phyloP scores from a whole-genome alignment of 2,888 invertebrate genomes.

The Cyaniris semiargus region DNA sequence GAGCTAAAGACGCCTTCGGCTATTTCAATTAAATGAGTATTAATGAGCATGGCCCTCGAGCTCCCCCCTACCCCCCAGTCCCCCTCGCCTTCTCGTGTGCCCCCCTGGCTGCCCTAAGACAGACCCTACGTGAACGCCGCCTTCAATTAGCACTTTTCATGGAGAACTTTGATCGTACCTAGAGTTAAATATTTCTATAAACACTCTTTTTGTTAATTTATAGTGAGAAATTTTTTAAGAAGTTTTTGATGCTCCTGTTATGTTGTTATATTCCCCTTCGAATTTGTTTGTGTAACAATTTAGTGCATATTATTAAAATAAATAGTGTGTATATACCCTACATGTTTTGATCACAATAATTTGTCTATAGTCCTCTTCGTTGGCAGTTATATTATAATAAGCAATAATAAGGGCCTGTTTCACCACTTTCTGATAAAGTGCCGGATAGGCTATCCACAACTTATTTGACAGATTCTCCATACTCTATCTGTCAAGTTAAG shows the following conservation, averaged over 20 bases:
- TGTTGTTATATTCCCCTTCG: neutral
- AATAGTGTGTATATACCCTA: no score
- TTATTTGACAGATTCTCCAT: no score
- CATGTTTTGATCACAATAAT: no score
- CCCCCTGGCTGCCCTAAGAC: neutral
- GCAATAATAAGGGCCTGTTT: no score
- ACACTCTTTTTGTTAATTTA: neutral
- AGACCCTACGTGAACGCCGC: slow-evolving; percentile 18
- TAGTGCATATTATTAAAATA: no score
- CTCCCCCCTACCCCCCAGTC: slow-evolving; percentile 24
- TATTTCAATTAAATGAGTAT: slow-evolving; percentile 45
- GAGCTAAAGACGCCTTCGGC: slow-evolving; percentile 36
- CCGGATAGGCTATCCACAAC: no score
- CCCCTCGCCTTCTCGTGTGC: slow-evolving; percentile 2
- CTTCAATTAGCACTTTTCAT: slow-evolving; percentile 18
- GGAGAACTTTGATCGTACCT: neutral
- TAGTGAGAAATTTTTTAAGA: neutral
- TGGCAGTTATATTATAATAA: no score
- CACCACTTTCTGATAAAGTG: no score
- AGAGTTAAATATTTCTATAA: neutral
- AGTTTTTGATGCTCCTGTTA: neutral
- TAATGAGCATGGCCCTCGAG: slow-evolving; percentile 47
- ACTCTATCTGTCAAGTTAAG: no score
- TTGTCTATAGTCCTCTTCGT: no score
- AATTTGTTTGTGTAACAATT: no score